Conservation (phyloP, 92 coral and sea anemone genomes). For the Galaxea fascicularis region DNA sequence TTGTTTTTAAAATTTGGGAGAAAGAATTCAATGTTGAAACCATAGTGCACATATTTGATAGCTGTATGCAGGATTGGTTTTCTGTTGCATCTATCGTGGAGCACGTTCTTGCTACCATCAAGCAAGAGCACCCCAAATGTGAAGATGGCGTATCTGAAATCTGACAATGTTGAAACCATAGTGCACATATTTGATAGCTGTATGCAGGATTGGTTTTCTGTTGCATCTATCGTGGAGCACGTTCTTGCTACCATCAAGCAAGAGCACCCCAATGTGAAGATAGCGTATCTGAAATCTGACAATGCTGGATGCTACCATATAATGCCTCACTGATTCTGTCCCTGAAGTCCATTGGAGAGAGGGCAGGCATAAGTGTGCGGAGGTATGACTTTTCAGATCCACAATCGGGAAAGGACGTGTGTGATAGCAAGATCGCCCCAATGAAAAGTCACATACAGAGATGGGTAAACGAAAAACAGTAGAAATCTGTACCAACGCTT, state of each 20-base stretch:
- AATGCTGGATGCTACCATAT: constrained; percentile 73
- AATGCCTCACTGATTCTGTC: constrained; percentile 55
- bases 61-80: too few relatives aligned
- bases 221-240: too few relatives aligned
- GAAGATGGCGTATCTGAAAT: too few relatives aligned
- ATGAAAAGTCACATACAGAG: constrained; percentile 75
- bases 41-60: too few relatives aligned
- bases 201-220: too few relatives aligned
- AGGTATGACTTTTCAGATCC: constrained; percentile 71
- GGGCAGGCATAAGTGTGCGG: constrained; percentile 32
- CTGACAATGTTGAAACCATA: too few relatives aligned
- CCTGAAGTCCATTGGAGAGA: constrained; percentile 45
- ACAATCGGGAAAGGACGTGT: constrained; percentile 72
- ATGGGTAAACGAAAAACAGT: constrained; percentile 67
- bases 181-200: too few relatives aligned
- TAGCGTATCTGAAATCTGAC: constrained; percentile 63
- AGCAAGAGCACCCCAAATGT: constrained; percentile 44
- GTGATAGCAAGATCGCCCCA: constrained; percentile 66
- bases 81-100: too few relatives aligned
- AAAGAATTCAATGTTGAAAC: constrained; percentile 18
- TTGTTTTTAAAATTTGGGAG: constrained; percentile 10
- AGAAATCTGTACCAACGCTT: constrained; percentile 17
- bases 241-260: too few relatives aligned
- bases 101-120: too few relatives aligned
- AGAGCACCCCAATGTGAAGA: constrained; percentile 33